A percentile compares a stretch with the other conserved stretches of the same genome.
These are phyloP conservation scores for Prolemur simus DNA, from an alignment of 2,113 vertebrate genomes.

Conservation along the genomic window DNA sequence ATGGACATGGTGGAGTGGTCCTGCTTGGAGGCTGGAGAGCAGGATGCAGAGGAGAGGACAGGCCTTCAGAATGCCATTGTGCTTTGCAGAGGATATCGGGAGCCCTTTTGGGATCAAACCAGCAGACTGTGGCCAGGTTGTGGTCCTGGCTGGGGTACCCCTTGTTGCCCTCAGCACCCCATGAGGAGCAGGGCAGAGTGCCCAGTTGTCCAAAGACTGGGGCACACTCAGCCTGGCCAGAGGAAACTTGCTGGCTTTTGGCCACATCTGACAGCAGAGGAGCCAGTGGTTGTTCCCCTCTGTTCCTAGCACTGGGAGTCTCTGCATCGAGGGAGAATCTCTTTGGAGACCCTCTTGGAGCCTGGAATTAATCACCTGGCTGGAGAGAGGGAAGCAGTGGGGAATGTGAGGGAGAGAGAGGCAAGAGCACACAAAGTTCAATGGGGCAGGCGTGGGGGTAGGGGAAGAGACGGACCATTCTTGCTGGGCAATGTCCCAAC, in stretches of 20 bases:
- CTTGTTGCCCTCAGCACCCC: neutral
- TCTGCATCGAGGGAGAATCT: rapidly evolving
- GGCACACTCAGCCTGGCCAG: neutral
- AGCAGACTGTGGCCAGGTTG: neutral
- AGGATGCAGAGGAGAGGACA: neutral
- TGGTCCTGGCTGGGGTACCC: neutral
- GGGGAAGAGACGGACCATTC: neutral
- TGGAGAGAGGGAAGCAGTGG: neutral
- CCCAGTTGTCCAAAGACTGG: neutral
- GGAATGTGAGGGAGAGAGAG: neutral
- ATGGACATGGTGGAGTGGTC: neutral
- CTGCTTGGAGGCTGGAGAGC: neutral
- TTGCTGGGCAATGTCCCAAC: rapidly evolving
- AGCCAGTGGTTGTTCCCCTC: neutral
- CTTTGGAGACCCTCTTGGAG: neutral
- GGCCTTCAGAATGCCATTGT: neutral
- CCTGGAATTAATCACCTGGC: neutral
- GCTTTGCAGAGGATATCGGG: neutral
- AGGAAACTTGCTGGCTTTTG: neutral
- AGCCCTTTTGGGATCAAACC: neutral
- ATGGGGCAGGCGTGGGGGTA: rapidly evolving
- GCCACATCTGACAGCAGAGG: neutral
- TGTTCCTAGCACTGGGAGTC: neutral
- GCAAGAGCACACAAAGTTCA: neutral
- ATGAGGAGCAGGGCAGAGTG: neutral